Conservation (phyloP, 2,888 invertebrate species). For the Nebria brevicollis region DNA sequence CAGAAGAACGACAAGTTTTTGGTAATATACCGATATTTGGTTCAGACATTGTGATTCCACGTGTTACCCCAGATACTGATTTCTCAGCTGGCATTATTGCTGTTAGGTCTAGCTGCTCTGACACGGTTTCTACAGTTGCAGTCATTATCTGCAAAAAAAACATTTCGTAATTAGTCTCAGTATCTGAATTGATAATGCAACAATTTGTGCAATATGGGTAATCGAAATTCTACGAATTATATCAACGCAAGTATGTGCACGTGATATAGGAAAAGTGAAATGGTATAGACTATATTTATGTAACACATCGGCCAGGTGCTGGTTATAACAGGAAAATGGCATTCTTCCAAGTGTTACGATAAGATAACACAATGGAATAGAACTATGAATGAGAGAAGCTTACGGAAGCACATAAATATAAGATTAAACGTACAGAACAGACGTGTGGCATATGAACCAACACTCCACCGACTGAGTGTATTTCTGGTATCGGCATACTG, state of each 20-base stretch:
- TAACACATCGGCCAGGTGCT: background rate
- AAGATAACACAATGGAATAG: background rate
- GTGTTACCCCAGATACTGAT: conserved; percentile 82
- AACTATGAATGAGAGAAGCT: background rate
- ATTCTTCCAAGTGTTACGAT: background rate
- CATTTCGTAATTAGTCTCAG: background rate
- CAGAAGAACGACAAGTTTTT: background rate
- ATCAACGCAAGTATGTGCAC: too few relatives aligned
- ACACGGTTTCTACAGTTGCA: conserved; percentile 93
- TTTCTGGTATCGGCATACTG: conserved; percentile 75
- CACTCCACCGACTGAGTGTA: conserved; percentile 84
- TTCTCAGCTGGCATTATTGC: conserved; percentile 83
- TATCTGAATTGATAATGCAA: too few relatives aligned
- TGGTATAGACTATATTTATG: background rate
- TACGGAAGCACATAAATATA: conserved; percentile 16
- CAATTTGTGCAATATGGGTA: too few relatives aligned
- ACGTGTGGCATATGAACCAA: conserved; percentile 94
- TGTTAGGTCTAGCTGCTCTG: conserved; percentile 89
- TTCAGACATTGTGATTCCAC: conserved; percentile 88
- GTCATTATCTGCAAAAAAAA: conserved; percentile 84
- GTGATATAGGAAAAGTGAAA: background rate
- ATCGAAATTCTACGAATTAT: too few relatives aligned
- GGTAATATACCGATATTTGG: conserved; percentile 79
- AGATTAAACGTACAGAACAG: conserved; percentile 67
- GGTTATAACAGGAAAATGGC: background rate